Base-by-base conservation (phyloP, 2,797 vertebrate species). In the Tarsius wallacei region DNA sequence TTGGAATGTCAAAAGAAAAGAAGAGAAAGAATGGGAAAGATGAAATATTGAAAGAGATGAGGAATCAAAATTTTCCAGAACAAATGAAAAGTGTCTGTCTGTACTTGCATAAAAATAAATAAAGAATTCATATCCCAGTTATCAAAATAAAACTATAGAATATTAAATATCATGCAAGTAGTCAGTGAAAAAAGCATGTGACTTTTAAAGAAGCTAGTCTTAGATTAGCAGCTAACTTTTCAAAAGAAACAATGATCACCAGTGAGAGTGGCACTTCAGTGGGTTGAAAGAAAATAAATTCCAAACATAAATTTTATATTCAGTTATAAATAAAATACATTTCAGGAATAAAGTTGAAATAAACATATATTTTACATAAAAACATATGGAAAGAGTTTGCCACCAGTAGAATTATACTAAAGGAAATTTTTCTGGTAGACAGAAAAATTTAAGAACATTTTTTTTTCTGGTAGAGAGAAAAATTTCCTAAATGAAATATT, bases 291-390 rank as follows among this genome's bases (percentile, higher is more conserved):
- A 88, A 87, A 87, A 66, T 51, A 64, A 86, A 84, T 14, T 8
- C 2, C 4, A 31, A 57, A 0, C n/a, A 61, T 53, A 24, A 70
- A 80, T 33, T 66, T 71, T 90, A 24, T 68, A 53, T 31, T 57
- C 12, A 47, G 36, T 90, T 93, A 42, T 42, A 42, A 42, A 42
- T 42, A 93, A 91, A 92, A 66, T 66, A 31, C 1, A 61, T 15
- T 73, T 73, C 22, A 59, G n/a, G 16, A 78, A 66, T 77, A 71
- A 63, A 76, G 19, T 55, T 49, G 49, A 84, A 84, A 84, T 59
- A 93, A 91, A 33, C 59, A 24, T 68, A 64, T 53, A 33, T 90
- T 71, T 93, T 91, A 80, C 3, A 14, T 91, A 84, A 80, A 80
- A 68, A 22, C 6, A 31, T 68, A 53, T 21, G 47, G 36, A 63